These are phyloP conservation scores for Graptemys geographica DNA, from an alignment of 2,797 vertebrate genomes.

Conservation along the genomic window DNA sequence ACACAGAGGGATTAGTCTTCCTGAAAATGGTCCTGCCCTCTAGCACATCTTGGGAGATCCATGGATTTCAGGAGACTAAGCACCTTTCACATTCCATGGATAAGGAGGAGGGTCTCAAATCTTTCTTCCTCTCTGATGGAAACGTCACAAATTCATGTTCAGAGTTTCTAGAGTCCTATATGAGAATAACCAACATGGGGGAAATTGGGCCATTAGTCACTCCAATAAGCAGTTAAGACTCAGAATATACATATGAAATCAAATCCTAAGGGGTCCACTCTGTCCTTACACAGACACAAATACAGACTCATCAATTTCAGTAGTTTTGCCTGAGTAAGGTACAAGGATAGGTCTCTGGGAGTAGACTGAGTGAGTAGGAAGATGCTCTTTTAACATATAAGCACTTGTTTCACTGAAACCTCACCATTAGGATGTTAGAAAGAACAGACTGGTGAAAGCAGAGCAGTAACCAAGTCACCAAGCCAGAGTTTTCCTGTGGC, in stretches of 20 bases:
- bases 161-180: background rate
- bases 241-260: background rate
- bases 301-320: background rate
- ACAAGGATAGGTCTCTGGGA: background rate
- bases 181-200: background rate
- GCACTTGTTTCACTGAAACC: background rate
- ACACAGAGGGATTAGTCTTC: background rate
- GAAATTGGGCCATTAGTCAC: background rate
- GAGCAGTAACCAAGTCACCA: background rate
- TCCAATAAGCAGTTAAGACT: background rate
- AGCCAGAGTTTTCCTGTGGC: background rate
- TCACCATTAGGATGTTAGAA: background rate
- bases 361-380: background rate
- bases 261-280: background rate
- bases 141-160: background rate
- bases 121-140: background rate
- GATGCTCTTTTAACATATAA: background rate
- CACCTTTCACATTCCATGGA: background rate
- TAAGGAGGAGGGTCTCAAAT: background rate
- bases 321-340: background rate
- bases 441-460: background rate
- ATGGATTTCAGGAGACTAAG: background rate
- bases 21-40: background rate
- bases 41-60: background rate
- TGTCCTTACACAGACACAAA: background rate